A percentile compares a stretch with the other conserved stretches of the same genome.
Evolutionary conservation across 2,888 invertebrate genomes (phyloP).

Genomic region (Sympetrum striolatum): DNA sequence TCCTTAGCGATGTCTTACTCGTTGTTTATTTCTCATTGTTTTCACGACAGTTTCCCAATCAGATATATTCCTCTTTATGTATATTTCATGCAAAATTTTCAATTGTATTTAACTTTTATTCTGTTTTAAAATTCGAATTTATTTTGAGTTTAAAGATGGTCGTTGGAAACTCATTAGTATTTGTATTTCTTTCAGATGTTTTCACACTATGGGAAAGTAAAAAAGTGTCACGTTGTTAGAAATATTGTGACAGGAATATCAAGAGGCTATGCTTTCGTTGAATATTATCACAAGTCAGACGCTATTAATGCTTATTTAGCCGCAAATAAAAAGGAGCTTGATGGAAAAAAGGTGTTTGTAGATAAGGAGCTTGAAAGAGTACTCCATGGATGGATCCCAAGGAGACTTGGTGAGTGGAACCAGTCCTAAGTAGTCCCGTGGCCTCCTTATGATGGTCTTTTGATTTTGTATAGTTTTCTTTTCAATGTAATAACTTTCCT

Average conservation of each 20-base stretch:
- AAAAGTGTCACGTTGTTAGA: conserved; percentile 70
- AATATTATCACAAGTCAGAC: conserved; percentile 69
- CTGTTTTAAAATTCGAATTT: neutral
- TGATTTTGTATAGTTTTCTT: no score
- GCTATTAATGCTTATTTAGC: conserved; percentile 69
- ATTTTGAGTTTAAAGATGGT: neutral
- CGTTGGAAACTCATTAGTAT: conserved; percentile 47
- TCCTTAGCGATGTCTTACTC: no score
- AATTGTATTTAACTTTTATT: neutral
- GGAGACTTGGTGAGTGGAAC: conserved; percentile 68
- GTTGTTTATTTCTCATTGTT: no score
- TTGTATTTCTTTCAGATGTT: conserved; percentile 64
- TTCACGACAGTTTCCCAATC: no score
- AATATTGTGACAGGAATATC: conserved; percentile 86
- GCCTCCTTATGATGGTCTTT: no score
- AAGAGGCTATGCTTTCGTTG: conserved; percentile 86
- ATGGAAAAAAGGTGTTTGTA: conserved; percentile 74
- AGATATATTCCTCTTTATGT: no score
- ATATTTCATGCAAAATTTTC: no score
- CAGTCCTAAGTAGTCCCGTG: neutral
- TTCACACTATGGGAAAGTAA: conserved; percentile 71
- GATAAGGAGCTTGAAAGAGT: conserved; percentile 78
- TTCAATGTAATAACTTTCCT: no score
- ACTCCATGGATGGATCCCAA: conserved; percentile 81
- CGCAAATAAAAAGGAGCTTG: conserved; percentile 68